A percentile compares a stretch with the other conserved stretches of the same genome.
Conservation (phyloP, 2,113 vertebrate species). For the Cygnus buccinator region DNA sequence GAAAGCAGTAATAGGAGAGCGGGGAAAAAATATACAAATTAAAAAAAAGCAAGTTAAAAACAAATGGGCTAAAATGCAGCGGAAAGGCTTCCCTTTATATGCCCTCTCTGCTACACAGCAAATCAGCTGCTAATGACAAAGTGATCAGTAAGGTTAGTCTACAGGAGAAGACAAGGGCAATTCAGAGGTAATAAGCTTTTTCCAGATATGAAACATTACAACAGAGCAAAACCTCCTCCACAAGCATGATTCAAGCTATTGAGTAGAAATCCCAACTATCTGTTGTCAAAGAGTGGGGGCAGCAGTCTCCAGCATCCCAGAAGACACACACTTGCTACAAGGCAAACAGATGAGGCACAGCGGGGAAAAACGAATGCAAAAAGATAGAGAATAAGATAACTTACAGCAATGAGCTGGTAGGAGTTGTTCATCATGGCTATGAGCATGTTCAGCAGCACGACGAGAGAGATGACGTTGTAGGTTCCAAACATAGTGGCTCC, state of each 20-base stretch:
- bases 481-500: conserved; percentile 98
- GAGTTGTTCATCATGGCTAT: conserved; percentile 99
- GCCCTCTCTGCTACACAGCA: background rate
- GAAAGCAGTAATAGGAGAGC: background rate
- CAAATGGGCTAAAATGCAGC: background rate
- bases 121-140: background rate
- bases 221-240: conserved; percentile 7
- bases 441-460: conserved; percentile 97
- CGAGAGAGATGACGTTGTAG: conserved; percentile 95
- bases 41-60: background rate
- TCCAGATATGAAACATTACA: background rate
- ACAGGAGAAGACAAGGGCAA: conserved; percentile 7
- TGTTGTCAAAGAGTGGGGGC: background rate
- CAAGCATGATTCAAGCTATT: background rate
- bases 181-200: conserved; percentile 29
- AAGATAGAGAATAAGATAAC: conserved; percentile 36
- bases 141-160: background rate
- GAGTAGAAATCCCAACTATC: conserved; percentile 22
- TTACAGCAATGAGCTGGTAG: conserved; percentile 96
- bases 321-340: background rate
- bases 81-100: background rate
- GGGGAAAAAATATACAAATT: background rate
- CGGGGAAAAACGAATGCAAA: background rate
- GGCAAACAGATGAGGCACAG: background rate
- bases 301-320: background rate